phyloP scores from a whole-genome alignment of 2,797 vertebrate genomes.

The Darevskia mixta region DNA sequence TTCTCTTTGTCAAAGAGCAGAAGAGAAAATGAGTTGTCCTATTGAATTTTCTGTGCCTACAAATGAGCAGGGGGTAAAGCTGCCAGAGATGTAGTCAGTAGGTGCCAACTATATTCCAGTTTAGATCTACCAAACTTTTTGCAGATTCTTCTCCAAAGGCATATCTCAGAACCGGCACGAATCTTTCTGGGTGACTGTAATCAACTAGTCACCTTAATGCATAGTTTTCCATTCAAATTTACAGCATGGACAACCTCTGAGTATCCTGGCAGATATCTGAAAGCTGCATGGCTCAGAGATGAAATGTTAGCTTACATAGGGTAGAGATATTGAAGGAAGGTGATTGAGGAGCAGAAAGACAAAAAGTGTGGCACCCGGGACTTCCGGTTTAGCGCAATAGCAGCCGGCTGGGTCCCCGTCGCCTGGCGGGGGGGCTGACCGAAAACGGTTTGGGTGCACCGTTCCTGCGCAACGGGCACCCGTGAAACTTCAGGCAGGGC shows the following conservation, averaged over 20 bases:
- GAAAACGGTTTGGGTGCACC: no score
- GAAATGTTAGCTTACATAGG: slow-evolving; percentile 41
- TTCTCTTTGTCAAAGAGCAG: slow-evolving; percentile 45
- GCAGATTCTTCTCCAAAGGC: slow-evolving; percentile 55
- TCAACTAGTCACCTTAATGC: slow-evolving; percentile 61
- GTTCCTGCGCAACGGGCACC: no score
- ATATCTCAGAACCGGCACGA: slow-evolving; percentile 11
- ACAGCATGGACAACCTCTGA: not conserved
- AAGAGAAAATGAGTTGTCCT: slow-evolving; percentile 43
- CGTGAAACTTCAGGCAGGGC: no score
- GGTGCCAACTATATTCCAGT: slow-evolving; percentile 54
- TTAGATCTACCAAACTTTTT: slow-evolving; percentile 61
- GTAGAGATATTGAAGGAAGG: slow-evolving; percentile 20
- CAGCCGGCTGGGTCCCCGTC: no score
- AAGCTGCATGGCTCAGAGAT: slow-evolving; percentile 59
- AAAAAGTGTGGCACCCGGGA: slow-evolving; percentile 71
- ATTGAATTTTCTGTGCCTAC: slow-evolving; percentile 60
- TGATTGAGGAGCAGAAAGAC: slow-evolving; percentile 67
- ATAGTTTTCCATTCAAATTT: slow-evolving; percentile 50
- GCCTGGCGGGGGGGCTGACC: no score
- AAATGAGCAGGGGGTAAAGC: slow-evolving; percentile 58
- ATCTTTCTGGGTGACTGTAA: slow-evolving; percentile 59
- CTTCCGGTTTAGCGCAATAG: no score
- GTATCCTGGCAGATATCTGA: slow-evolving; percentile 35
- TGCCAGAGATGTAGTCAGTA: slow-evolving; percentile 65